Evolutionary conservation across 1,140 invertebrate genomes (phyloP).

Genomic region (Ridgeia piscesae): DNA sequence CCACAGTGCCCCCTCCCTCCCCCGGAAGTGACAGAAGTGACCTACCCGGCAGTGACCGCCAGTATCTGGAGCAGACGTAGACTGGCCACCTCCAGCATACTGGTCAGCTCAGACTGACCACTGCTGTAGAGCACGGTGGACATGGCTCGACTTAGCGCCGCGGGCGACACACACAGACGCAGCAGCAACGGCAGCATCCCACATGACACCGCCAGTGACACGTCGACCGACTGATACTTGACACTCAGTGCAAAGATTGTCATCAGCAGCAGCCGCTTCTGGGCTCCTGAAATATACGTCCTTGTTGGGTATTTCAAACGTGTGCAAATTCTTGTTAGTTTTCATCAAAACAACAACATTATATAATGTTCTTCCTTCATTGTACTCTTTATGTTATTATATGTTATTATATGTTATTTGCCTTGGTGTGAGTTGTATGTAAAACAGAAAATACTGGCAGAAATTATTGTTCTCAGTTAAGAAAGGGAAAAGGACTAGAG

Average conservation of each 20-base stretch:
- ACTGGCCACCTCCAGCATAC: conserved; percentile 53
- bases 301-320: background rate
- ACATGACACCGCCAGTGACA: conserved; percentile 65
- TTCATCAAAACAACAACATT: background rate
- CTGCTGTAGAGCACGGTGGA: conserved; percentile 35
- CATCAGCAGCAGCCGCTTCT: conserved; percentile 57
- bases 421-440: too few species aligned
- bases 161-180: conserved; percentile 46
- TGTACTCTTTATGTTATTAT: too few species aligned
- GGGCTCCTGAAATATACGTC: conserved; percentile 41
- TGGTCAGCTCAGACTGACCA: conserved; percentile 41
- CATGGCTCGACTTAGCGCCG: conserved; percentile 34
- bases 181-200: conserved; percentile 62
- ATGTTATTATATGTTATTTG: too few species aligned
- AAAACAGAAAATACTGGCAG: too few species aligned
- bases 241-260: conserved; percentile 66
- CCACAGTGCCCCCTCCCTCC: too few species aligned
- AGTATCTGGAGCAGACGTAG: conserved; percentile 63
- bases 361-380: too few species aligned
- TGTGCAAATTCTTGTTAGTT: too few species aligned
- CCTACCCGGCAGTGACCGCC: conserved; percentile 60
- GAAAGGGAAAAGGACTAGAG: too few species aligned
- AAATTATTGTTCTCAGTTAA: too few species aligned
- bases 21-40: conserved; percentile 14
- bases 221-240: conserved; percentile 63